Conservation (phyloP, 2,888 invertebrate genomes). For the Megastigmus dorsalis region DNA sequence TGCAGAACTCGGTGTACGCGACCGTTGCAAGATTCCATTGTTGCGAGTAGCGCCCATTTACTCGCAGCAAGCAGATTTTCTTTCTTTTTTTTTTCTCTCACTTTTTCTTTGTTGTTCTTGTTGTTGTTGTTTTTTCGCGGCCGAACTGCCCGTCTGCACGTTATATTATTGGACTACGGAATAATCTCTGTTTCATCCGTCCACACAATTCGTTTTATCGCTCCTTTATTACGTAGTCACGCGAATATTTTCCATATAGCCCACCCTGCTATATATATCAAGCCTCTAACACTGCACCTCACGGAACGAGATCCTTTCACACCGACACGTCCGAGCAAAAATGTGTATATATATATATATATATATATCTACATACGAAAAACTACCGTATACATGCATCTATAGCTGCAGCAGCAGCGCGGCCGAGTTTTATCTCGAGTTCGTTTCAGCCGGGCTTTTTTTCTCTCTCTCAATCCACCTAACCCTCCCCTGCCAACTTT, state of each 20-base stretch:
- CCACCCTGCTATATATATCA: not conserved
- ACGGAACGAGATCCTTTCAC: constrained; percentile 36
- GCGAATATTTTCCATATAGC: constrained; percentile 47
- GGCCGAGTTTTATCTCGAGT: constrained; percentile 44
- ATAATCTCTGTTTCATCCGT: constrained; percentile 48
- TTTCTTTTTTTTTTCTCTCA: constrained; percentile 4
- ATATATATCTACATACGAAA: constrained; percentile 1
- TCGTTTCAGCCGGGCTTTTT: constrained; percentile 15
- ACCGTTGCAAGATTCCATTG: constrained; percentile 5
- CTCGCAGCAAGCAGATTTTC: not conserved
- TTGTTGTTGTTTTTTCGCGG: constrained; percentile 15
- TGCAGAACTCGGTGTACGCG: not conserved
- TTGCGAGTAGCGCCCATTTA: constrained; percentile 16
- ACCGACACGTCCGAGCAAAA: constrained; percentile 28
- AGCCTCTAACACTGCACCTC: no score
- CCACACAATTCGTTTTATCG: constrained; percentile 47
- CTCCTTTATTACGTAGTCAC: constrained; percentile 42
- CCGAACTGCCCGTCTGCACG: constrained; percentile 16
- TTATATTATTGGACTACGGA: constrained; percentile 35
- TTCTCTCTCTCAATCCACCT: not conserved
- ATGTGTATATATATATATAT: constrained; percentile 16
- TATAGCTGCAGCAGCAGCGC: constrained; percentile 21
- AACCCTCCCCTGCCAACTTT: not conserved
- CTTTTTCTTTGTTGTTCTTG: no score
- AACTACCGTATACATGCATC: constrained; percentile 18